Base-by-base conservation (phyloP, 1,140 invertebrate species). In the Papilio helenus region DNA sequence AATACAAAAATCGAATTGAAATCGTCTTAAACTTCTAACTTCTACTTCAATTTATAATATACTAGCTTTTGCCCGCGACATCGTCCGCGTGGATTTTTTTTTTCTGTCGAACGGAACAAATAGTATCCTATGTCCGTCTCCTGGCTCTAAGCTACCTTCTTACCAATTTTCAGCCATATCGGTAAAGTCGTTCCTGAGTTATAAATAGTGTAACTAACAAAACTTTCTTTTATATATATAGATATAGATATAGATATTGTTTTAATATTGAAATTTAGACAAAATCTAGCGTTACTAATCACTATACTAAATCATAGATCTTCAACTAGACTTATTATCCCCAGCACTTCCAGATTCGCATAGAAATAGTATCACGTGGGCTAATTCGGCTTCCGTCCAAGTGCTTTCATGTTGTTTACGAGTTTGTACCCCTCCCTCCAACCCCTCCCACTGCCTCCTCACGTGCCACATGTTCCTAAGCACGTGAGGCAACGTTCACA, bases 281-380 rank as follows among this genome's bases (percentile, higher is more conserved):
- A 20, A 55, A 20, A 8, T 9, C n/a, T 55, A 18, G 8, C n/a
- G 3, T 18, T 20, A 55, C n/a, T 51, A 18, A 8, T 18, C 10
- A 55, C n/a, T 51, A 18, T 16, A 16, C 18, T 55, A 55, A 55
- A 55, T 1, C 51, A 20, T n/a, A 55, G n/a, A n/a, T 55, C 44
- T 46, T 46, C 44, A 55, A n/a, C 1, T 65, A 68, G 26, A 34
- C 26, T 3, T 68, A 26, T 8, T 12, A 68, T 29, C 29, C 23
- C 26, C 26, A 10, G 61, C 26, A 68, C 61, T 68, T 68, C 26
- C 61, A 68, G 26, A 29, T 68, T 34, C 14, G 12, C 26, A 76
- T 80, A 55, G 55, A 80, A 80, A 80, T 76, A 76, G 16, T 7
- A 55, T 55, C 79, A 80, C 79, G 79, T 80, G 79, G 72, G 58